Evolutionary conservation across 2,113 vertebrate species (phyloP), one percentile per base, ranked within the genome.

Genomic region (Prionailurus bengalensis): DNA sequence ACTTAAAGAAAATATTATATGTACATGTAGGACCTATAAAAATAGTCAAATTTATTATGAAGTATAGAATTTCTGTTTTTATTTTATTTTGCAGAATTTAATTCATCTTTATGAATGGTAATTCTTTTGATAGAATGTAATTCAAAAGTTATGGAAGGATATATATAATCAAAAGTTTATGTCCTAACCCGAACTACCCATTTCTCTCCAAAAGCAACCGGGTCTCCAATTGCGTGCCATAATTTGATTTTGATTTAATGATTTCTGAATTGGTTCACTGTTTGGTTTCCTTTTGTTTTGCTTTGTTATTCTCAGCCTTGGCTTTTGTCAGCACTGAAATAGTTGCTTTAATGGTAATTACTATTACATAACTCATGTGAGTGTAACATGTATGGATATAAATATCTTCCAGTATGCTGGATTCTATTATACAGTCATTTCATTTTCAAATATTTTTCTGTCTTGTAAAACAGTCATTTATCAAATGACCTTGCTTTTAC

Each of bases 241-340:
- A 31, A 17, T 61, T 81, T 89, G 11, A 68, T 93, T 97, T 95
- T 94, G 42, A 95, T 70, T 79, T 76, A 79, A 87, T 95, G 31
- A 87, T 90, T 96, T 91, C 53, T 86, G 23, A 96, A 87, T 45
- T 95, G n/a, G 0, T 73, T 93, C 83, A 45, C 7, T 65, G 15
- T 90, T 96, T 71, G 7, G 21, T 92, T 95, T 85, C 17, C 27
- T 80, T 91, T 95, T 65, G 81, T 73, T 95, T 97, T 96, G 7
- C 36, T 82, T 97, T 91, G 31, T 76, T 97, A 19, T 95, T 81
- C 36, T 79, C 19, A 92, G 39, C 0, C 25, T 94, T 95, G 66
- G 45, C 9, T 78, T 92, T 48, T 95, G 13, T 96, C 39, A 89
- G 31, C 19, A 94, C 14, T 95, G 55, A 66, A 96, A 78, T 85